These are phyloP conservation scores for Brachynemurus nebulosus DNA, from an alignment of 2,888 invertebrate genomes.

Conservation along the genomic window DNA sequence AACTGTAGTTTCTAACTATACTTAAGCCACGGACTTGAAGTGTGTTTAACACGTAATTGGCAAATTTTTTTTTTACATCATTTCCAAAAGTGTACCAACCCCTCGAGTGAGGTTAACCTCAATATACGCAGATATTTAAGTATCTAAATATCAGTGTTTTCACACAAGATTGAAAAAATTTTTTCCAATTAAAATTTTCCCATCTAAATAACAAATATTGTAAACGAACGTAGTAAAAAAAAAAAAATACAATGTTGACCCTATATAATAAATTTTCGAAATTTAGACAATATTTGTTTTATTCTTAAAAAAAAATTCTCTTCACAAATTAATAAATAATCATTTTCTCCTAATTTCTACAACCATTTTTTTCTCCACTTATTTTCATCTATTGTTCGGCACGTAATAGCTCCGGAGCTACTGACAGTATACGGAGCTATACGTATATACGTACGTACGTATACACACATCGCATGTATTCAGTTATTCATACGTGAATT, in stretches of 20 bases:
- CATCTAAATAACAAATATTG: not conserved
- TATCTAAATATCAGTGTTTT: no score
- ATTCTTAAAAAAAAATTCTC: not conserved
- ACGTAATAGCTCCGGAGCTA: no score
- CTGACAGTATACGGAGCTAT: no score
- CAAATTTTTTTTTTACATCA: no score
- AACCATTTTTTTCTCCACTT: not conserved
- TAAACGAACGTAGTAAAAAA: not conserved
- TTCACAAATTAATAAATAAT: constrained; percentile 1
- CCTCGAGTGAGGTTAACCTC: no score
- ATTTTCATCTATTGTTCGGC: no score
- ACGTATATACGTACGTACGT: not conserved
- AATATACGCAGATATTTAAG: no score
- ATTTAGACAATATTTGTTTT: constrained; percentile 1
- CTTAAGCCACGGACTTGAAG: no score
- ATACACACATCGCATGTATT: constrained; percentile 1
- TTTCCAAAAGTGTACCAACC: no score
- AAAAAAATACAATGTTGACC: not conserved
- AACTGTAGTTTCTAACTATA: no score
- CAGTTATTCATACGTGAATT: not conserved
- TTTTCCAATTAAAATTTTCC: not conserved
- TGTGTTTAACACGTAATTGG: no score
- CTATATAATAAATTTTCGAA: not conserved
- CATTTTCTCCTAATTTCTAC: not conserved
- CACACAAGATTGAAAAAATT: no score